These are phyloP conservation scores for Dolichomitus sp. DNA, from an alignment of 2,888 invertebrate species.

Conservation along the genomic window DNA sequence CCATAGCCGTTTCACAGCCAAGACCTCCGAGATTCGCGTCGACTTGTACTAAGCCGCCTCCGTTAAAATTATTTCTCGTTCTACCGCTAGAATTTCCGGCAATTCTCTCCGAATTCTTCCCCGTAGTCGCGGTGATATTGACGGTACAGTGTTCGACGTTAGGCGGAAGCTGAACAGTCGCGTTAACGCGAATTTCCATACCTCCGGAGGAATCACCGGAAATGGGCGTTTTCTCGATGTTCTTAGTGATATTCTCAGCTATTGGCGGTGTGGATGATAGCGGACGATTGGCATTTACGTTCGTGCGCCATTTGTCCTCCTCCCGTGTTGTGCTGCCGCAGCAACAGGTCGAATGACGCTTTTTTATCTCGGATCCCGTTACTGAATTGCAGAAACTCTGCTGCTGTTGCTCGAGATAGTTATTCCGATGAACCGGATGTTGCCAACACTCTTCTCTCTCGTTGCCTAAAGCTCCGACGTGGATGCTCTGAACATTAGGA, in stretches of 20 bases:
- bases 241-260: conserved; percentile 18
- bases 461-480: background rate
- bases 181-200: conserved; percentile 81
- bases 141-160: conserved; percentile 79
- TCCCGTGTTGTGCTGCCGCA: conserved; percentile 39
- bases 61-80: conserved; percentile 78
- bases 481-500: background rate
- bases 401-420: conserved; percentile 18
- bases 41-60: conserved; percentile 78
- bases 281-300: conserved; percentile 25
- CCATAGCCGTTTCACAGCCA: conserved; percentile 51
- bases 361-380: conserved; percentile 20
- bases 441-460: conserved; percentile 29
- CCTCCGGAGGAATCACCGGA: conserved; percentile 45
- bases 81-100: conserved; percentile 20
- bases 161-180: conserved; percentile 81
- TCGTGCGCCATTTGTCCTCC: background rate
- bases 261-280: conserved; percentile 15
- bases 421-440: conserved; percentile 20
- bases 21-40: conserved; percentile 54
- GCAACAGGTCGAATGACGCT: conserved; percentile 57
- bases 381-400: conserved; percentile 26
- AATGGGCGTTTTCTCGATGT: background rate
- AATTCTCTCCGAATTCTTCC: conserved; percentile 44
- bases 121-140: conserved; percentile 81